phyloP scores from a whole-genome alignment of 2,888 invertebrate species.

The Capitulum mitella region DNA sequence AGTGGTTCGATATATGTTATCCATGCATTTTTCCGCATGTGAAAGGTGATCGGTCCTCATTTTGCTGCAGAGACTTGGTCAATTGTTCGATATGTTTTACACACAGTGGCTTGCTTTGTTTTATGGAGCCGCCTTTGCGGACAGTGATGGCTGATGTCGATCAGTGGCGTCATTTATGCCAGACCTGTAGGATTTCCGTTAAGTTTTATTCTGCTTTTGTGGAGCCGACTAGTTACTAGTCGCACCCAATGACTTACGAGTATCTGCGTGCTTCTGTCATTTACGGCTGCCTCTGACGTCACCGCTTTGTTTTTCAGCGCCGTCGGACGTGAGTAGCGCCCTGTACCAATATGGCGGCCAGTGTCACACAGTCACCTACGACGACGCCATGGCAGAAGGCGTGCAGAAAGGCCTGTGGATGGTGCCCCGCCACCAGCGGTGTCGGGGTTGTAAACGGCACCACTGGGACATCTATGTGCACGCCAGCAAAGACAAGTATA shows the following conservation, averaged over 20 bases:
- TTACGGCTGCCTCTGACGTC: background rate
- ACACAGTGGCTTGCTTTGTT: too few relatives aligned
- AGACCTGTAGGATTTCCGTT: too few relatives aligned
- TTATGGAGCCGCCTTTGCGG: too few relatives aligned
- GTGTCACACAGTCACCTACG: background rate
- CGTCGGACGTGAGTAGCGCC: background rate
- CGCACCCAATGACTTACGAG: too few relatives aligned
- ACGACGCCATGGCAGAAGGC: background rate
- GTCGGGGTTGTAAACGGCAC: background rate
- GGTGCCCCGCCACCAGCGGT: background rate
- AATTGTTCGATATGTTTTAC: too few relatives aligned
- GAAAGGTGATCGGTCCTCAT: background rate
- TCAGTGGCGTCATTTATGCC: too few relatives aligned
- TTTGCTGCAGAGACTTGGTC: too few relatives aligned
- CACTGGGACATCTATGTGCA: background rate
- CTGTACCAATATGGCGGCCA: slow-evolving; percentile 5
- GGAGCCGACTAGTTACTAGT: background rate
- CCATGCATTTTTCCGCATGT: background rate
- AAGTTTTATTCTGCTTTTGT: background rate
- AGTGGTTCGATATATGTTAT: background rate
- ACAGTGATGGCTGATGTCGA: too few relatives aligned
- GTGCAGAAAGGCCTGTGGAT: background rate
- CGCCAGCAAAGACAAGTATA: background rate
- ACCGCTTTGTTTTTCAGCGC: background rate
- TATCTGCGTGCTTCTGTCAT: too few relatives aligned